Conservation (phyloP, 2,113 vertebrate species). For the Polyodon spathula region DNA sequence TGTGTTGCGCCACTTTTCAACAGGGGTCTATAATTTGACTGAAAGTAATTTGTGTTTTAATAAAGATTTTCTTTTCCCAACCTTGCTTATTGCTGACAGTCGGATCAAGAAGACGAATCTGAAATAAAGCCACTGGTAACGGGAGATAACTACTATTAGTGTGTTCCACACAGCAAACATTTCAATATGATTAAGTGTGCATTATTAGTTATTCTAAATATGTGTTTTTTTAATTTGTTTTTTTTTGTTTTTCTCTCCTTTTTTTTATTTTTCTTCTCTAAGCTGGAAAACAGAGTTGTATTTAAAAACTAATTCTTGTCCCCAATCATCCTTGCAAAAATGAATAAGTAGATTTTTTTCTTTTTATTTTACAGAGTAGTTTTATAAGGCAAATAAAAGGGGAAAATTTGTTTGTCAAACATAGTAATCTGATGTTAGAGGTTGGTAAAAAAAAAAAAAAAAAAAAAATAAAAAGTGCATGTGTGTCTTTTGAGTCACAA, state of each 20-base stretch:
- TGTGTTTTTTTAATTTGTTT: neutral
- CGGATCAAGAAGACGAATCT: slow-evolving; percentile 85
- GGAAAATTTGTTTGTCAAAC: slow-evolving; percentile 95
- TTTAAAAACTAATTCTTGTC: too few relatives aligned
- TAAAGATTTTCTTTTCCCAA: slow-evolving; percentile 19
- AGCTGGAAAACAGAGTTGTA: too few relatives aligned
- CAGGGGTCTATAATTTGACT: neutral
- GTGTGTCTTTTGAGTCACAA: slow-evolving; percentile 38
- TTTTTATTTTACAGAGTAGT: slow-evolving; percentile 84
- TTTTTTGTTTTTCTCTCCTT: slow-evolving; percentile 4
- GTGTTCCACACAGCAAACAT: slow-evolving; percentile 30
- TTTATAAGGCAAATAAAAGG: slow-evolving; percentile 88
- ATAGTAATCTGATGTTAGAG: slow-evolving; percentile 98
- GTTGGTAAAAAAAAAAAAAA: slow-evolving; percentile 71
- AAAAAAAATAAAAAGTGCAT: slow-evolving; percentile 52
- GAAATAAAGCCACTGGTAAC: slow-evolving; percentile 64
- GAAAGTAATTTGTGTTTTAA: neutral
- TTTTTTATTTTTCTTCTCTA: slow-evolving; percentile 9
- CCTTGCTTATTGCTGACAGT: slow-evolving; percentile 71
- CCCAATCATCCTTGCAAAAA: too few relatives aligned
- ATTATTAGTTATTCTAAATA: too few relatives aligned
- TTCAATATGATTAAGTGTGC: slow-evolving; percentile 8
- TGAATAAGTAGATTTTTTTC: slow-evolving; percentile 32
- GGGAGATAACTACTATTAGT: slow-evolving; percentile 15
- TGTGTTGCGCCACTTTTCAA: neutral